Base-by-base conservation (phyloP, 1,140 invertebrate genomes). In the Hyles vespertilio region DNA sequence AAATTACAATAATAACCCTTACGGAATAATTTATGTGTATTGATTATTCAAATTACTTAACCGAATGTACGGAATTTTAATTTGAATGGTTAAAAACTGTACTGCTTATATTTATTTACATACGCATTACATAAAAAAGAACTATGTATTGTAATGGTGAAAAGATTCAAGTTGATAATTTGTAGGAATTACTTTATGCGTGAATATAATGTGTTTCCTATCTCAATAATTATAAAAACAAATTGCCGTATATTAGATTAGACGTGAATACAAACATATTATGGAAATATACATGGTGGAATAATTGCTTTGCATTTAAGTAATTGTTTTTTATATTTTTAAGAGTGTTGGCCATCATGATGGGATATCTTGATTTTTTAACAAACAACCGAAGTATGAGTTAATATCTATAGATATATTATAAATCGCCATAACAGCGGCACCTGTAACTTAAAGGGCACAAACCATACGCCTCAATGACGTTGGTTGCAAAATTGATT, bases 401-500 rank as follows among this genome's bases (percentile, higher is more conserved):
- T 22, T 22, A 22, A 22, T 22, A 22, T 22, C 22, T 22, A 22
- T 22, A 22, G 22, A 22, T 22, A 22, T n/a, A n/a, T n/a, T n/a
- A n/a, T 5, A 40, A 69, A 67, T 66, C 58, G 62, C 57, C 67
- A 68, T 65, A 61, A 62, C 54, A 70, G 63, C 69, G 70, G 67
- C 80, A 83, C 81, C 74, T 81, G 82, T 81, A 72, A 82, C 65
- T 79, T 69, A 74, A 76, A 62, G 67, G 59, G 70, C 58, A 65
- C 72, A 77, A 79, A 75, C 63, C 69, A 79, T 75, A 84, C 81
- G 80, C 83, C 80, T 79, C 76, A 79, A 69, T 77, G 75, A 84
- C 76, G 82, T 83, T 81, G 69, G 63, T 67, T 65, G 79, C 75
- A 74, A 85, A 86, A 88, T 88, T 88, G 83, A 88, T 88, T 88